A percentile compares a stretch with the other conserved stretches of the same genome.
Conservation (phyloP, 2,888 invertebrate genomes). For the Rotaria macrura region DNA sequence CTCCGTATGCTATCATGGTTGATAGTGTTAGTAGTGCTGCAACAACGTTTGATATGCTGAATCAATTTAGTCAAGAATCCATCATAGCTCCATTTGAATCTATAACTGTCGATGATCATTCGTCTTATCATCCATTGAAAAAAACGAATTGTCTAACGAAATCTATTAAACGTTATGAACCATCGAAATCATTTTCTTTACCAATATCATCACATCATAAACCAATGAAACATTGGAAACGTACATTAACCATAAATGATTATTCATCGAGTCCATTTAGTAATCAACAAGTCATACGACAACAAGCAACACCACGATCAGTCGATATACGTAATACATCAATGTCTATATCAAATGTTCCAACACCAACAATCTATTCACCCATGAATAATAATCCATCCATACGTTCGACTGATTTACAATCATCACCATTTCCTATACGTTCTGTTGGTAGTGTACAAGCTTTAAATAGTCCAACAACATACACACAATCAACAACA, state of each 20-base stretch:
- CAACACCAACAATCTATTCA: neutral
- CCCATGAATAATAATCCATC: slow-evolving; percentile 3
- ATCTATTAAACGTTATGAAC: neutral
- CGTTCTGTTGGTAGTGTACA: slow-evolving; percentile 5
- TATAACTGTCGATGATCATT: neutral
- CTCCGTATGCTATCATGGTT: neutral
- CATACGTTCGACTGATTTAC: neutral
- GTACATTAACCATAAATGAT: neutral
- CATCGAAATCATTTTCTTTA: neutral
- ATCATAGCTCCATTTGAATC: slow-evolving; percentile 9
- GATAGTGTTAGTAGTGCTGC: neutral
- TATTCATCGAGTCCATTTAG: neutral
- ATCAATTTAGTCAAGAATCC: slow-evolving; percentile 4
- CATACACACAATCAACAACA: neutral
- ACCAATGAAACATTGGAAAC: neutral
- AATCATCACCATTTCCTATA: neutral
- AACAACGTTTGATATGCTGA: neutral
- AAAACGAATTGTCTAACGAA: neutral
- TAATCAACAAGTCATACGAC: neutral
- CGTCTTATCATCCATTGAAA: neutral
- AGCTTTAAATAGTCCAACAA: neutral
- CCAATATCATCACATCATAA: neutral
- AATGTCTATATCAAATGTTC: neutral
- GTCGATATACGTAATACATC: neutral
- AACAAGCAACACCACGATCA: slow-evolving; percentile 1